Evolutionary conservation across 2,888 invertebrate genomes (phyloP).

Genomic region (Stenolophus ochropezus): DNA sequence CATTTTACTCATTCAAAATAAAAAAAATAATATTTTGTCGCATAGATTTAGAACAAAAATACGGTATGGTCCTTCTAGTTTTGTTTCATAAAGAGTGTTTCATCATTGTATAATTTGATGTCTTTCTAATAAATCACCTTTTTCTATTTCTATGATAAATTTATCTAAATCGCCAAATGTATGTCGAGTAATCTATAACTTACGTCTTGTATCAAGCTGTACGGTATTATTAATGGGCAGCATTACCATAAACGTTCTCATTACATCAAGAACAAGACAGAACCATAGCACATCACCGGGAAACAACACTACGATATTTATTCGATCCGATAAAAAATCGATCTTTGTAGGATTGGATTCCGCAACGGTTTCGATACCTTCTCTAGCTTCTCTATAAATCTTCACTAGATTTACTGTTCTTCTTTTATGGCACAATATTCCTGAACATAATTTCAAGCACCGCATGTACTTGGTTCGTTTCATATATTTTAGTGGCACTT

Average conservation of each 20-base stretch:
- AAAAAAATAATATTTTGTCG: no score
- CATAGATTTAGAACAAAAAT: no score
- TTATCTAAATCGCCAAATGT: not conserved
- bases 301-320: conserved; percentile 12
- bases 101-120: no score
- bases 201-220: not conserved
- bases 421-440: not conserved
- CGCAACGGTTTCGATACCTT: not conserved
- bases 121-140: no score
- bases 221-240: conserved; percentile 10
- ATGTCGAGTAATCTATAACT: not conserved
- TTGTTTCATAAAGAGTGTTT: no score
- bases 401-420: not conserved
- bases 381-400: not conserved
- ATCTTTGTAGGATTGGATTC: not conserved
- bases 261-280: conserved; percentile 38
- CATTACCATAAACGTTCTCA: conserved; percentile 37
- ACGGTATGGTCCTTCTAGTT: no score
- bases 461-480: not conserved
- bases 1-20: no score
- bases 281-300: conserved; percentile 10
- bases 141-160: not conserved
- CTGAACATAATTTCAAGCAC: not conserved
- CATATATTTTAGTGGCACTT: not conserved
- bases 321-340: conserved; percentile 14